Base-by-base conservation (phyloP, 2,888 invertebrate genomes). In the Pseudoips prasinana region DNA sequence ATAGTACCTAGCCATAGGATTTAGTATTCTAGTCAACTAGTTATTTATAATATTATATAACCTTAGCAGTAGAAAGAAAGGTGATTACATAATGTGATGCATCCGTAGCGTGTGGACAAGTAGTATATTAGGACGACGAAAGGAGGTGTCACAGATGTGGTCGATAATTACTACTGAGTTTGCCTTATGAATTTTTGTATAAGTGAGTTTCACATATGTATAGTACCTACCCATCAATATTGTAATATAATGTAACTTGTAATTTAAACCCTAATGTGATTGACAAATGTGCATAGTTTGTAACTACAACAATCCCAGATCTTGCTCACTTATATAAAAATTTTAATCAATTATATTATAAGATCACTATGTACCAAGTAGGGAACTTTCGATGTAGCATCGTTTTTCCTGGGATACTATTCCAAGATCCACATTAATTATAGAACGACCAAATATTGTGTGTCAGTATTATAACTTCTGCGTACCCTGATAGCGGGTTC, bases 61-160 rank as follows among this genome's bases (percentile, higher is more conserved):
- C 50, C 55, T 57, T 78, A 75, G 72, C 31, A 51, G 72, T 83
- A 81, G 80, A 63, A 58, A 58, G 53, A 62, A 67, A 64, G 65
- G 77, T 78, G 75, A 77, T 75, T 69, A 66, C 55, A 64, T 60
- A 51, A 73, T 78, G 76, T 80, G 77, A 80, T 80, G 80, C 69
- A 58, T 78, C n/a, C 79, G 69, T 49, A 60, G 48, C 7, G 46
- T 45, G 46, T 36, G 45, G 30, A 10, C 29, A 52, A 57, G 46
- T 45, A 52, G 41, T 43, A 52, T 43, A 36, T 45, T 58, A 51
- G 46, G 54, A 47, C 45, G 46, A 58, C 51, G 39, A 29, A 28
- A 19, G 22, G 25, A 39, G 50, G 39, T 31, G 26, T 39, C 36
- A 48, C 37, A 31, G 36, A 47, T 33, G 33, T 44, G 50, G 47